These are phyloP conservation scores for Mus spicilegus DNA, from an alignment of 2,113 vertebrate species.

Conservation along the genomic window DNA sequence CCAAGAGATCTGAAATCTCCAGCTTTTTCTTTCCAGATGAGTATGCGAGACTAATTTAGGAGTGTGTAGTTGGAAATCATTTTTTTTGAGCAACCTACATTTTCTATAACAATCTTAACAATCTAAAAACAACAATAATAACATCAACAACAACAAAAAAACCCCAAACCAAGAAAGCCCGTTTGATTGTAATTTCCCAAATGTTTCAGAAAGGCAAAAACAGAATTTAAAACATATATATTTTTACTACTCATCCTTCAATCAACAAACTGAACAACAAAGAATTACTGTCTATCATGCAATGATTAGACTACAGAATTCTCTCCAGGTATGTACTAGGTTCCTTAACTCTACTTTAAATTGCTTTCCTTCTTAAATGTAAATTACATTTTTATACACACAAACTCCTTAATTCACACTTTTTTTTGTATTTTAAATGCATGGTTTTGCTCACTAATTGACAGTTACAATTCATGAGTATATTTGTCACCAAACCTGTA, in stretches of 20 bases:
- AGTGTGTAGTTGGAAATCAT: background rate
- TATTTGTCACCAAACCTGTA: background rate
- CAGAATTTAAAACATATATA: background rate
- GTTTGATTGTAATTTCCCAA: conserved; percentile 26
- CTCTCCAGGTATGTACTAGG: background rate
- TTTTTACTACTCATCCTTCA: background rate
- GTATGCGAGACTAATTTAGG: background rate
- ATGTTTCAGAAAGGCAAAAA: background rate
- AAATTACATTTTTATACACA: background rate
- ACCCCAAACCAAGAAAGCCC: background rate
- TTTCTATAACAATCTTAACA: background rate
- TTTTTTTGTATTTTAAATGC: conserved; percentile 1
- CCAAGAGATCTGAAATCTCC: background rate
- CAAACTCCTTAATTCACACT: background rate
- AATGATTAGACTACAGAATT: background rate
- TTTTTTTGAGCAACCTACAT: background rate
- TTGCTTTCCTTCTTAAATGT: background rate
- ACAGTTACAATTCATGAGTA: background rate
- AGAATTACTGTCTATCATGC: conserved; percentile 21
- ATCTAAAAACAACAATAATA: background rate
- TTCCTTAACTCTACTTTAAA: background rate
- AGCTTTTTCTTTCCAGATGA: background rate
- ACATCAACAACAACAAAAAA: background rate
- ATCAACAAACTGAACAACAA: background rate
- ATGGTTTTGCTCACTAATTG: background rate